phyloP scores from a whole-genome alignment of 2,888 invertebrate species.

The Embidobia sp. region DNA sequence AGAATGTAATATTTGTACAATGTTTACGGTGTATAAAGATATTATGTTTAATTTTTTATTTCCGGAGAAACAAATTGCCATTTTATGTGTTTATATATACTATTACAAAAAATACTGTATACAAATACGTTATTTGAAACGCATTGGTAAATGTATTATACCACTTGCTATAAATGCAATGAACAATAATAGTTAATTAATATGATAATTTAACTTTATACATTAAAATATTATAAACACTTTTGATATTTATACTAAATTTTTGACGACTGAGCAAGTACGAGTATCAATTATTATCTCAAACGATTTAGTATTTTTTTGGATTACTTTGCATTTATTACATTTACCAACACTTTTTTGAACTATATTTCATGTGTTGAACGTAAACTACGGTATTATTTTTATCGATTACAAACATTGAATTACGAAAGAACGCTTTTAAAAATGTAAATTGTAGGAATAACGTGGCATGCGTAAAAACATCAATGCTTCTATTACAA shows the following conservation, averaged over 20 bases:
- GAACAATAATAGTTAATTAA: no score
- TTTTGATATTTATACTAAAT: not conserved
- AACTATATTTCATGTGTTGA: conserved; percentile 19
- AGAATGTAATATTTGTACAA: conserved; percentile 40
- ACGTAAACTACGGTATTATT: conserved; percentile 10
- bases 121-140: conserved; percentile 74
- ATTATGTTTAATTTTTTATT: conserved; percentile 42
- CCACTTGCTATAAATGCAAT: not conserved
- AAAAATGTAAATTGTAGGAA: no score
- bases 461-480: no score
- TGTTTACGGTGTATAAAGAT: no score
- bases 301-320: no score
- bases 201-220: no score
- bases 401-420: not conserved
- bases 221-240: no score
- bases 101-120: conserved; percentile 76
- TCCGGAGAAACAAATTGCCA: conserved; percentile 70
- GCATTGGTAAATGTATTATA: conserved; percentile 37
- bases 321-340: conserved; percentile 3
- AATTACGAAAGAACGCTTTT: conserved; percentile 20
- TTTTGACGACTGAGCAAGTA: no score
- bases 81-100: conserved; percentile 72
- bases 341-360: conserved; percentile 44
- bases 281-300: no score
- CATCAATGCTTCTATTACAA: no score